Base-by-base conservation (phyloP, 2,797 vertebrate genomes). In the Rhinophrynus dorsalis region DNA sequence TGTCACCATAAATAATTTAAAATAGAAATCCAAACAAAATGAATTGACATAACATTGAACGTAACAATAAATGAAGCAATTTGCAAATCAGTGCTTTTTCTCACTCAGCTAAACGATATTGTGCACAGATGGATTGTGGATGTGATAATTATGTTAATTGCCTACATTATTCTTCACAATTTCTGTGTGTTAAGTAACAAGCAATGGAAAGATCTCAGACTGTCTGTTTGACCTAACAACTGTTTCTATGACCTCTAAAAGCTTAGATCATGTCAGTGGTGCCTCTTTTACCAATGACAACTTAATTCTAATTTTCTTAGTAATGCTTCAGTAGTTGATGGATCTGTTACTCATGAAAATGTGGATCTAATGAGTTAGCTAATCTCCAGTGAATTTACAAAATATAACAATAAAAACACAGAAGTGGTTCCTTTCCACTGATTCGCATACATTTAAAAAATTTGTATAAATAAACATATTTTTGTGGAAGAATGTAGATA, bases 61-160 rank as follows among this genome's bases (percentile, higher is more conserved):
- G 29, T 30, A 26, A 60, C 30, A n/a, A 60, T 30, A 44, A 2
- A 40, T 11, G 26, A 30, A 60, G 20, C 13, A 29, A 42, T 30
- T 23, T 29, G 24, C 37, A 60, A 21, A 60, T 13, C 29, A 18
- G 38, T 18, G 23, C 11, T 20, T 13, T 30, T 27, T 12, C n/a
- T 26, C 24, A 44, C 17, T 44, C 23, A 29, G 35, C 26, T 27
- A 42, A 59, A 59, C 44, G 11, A 59, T 59, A 47, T 56, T 24
- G 40, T 58, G 54, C 54, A 48, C 44, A 68, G 55, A 59, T 50
- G 55, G 23, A 37, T 37, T 59, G 42, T 24, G 26, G 37, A 68
- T 40, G 21, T 3, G 33, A 38, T 68, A 51, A 68, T 68, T 59
- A 44, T 60, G 56, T 40, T 60, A 68, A 51, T 58, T 68, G 33